Evolutionary conservation across 2,888 invertebrate genomes (phyloP), one percentile per base, ranked within the genome.

Genomic region (Cylloceria caligata): DNA sequence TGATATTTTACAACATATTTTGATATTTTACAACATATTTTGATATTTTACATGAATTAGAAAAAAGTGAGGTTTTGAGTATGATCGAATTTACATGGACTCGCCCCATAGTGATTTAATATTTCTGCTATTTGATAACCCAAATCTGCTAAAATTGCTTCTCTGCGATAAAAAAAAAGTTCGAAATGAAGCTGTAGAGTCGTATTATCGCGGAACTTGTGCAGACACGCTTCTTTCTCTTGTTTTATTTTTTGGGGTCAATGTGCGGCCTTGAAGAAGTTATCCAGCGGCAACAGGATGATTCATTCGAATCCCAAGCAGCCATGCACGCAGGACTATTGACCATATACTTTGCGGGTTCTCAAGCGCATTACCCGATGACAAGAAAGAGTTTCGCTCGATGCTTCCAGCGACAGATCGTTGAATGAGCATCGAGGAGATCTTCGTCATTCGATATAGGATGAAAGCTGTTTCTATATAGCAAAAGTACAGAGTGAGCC

Each of bases 221-320:
- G 49, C 21, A 30, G 2, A 39, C 13, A 27, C 3, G 34, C 19
- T 55, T 55, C 90, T 85, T 9, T 92, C 79, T 24, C 90, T 92
- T 62, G 91, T 91, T 49, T 89, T 82, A 72, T 89, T 86, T 42
- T 24, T 89, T 85, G 16, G 89, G 85, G 82, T 87, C 86, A 74
- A 87, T 81, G 36, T 86, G 87, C 89, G 93, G 89, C 47, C 90
- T 87, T 80, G 86, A 85, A 79, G 80, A 84, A 39, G 81, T 83
- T 62, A 86, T 75, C 52, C 83, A 64, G 36, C 83, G 21, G 73
- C 34, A 79, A 52, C 45, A 80, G 83, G 52, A 81, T 78, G 76
- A 85, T 74, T 82, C 80, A 83, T 47, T 21, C 62, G 30, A 64
- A 36, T 36, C 71, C 65, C 69, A 34, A 39, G 60, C 55, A 30